Evolutionary conservation across 2,113 vertebrate genomes (phyloP).

Genomic region (Leuciscus idus): DNA sequence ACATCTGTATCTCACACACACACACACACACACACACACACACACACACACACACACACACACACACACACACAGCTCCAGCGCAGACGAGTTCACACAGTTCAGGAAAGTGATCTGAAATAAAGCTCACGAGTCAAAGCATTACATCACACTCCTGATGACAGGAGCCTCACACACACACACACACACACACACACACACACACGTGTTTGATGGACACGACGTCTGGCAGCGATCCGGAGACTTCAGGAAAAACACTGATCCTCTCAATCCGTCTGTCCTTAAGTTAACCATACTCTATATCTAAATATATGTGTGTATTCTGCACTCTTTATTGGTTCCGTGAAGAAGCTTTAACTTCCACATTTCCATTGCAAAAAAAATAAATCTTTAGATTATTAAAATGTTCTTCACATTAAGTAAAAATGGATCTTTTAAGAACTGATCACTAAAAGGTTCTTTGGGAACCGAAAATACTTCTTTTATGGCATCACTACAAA

Average conservation of each 20-base stretch:
- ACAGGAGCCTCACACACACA: constrained; percentile 1
- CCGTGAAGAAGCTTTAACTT: too few species aligned
- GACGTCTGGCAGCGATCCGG: background rate
- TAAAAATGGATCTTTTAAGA: too few species aligned
- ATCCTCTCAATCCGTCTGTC: background rate
- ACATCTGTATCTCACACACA: background rate
- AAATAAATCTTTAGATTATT: too few species aligned
- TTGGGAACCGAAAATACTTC: too few species aligned
- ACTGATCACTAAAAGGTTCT: too few species aligned
- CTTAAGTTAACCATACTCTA: background rate
- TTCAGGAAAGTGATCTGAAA: constrained; percentile 19
- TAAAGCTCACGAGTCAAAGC: constrained; percentile 3
- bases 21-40: too few species aligned
- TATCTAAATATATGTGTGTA: too few species aligned
- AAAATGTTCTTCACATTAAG: too few species aligned
- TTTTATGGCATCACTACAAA: too few species aligned
- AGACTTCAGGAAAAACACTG: background rate
- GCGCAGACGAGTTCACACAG: background rate
- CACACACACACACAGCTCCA: constrained; percentile 19
- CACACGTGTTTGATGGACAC: constrained; percentile 7
- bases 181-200: constrained; percentile 33
- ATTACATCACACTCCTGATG: constrained; percentile 26
- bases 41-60: background rate
- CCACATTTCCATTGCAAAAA: too few species aligned
- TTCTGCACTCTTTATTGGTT: too few species aligned